Conservation (phyloP, 2,113 vertebrate species). For the Halcyon senegalensis region DNA sequence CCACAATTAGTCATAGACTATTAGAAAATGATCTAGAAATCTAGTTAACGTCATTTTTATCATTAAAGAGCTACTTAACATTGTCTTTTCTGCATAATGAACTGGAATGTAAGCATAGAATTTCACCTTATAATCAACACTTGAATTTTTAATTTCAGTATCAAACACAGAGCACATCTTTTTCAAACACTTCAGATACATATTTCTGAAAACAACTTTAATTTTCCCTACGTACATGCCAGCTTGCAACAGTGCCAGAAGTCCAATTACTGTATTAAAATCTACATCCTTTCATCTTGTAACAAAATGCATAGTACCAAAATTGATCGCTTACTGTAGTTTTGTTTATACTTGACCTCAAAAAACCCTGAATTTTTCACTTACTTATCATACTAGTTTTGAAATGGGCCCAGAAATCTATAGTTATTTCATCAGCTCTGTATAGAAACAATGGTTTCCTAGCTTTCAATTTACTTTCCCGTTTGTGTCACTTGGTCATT, state of each 20-base stretch:
- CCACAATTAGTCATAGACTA: constrained; percentile 44
- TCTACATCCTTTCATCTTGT: background rate
- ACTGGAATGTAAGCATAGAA: background rate
- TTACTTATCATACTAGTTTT: background rate
- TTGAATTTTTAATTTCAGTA: background rate
- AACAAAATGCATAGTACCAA: background rate
- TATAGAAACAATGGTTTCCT: background rate
- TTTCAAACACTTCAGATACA: background rate
- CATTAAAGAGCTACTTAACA: background rate
- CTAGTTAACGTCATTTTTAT: background rate
- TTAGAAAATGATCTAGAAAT: constrained; percentile 41
- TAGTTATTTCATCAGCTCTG: background rate
- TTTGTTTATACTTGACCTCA: background rate
- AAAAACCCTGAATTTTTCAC: background rate
- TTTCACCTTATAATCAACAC: background rate
- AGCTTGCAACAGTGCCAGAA: background rate
- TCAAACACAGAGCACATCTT: background rate
- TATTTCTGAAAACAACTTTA: background rate
- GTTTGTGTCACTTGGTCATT: background rate
- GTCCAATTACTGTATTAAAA: background rate
- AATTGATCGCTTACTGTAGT: background rate
- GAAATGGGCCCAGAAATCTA: background rate
- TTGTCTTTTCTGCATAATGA: background rate
- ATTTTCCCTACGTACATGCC: background rate
- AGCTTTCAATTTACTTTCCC: background rate